These are phyloP conservation scores for Cryptoprocta ferox DNA, from an alignment of 2,797 vertebrate genomes.

Conservation along the genomic window DNA sequence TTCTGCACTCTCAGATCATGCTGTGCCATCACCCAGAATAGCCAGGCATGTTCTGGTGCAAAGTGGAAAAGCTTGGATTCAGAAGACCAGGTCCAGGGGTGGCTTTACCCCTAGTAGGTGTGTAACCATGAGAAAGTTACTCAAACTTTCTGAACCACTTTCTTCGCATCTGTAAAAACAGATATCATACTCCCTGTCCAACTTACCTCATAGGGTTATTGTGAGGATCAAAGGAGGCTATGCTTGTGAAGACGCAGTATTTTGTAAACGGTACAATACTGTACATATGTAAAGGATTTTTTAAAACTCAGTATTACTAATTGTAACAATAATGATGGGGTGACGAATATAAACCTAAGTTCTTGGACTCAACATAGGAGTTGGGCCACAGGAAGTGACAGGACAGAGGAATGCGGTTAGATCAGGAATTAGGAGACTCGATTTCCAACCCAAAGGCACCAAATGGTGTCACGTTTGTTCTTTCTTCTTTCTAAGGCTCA, in stretches of 20 bases:
- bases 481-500: background rate
- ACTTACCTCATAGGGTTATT: conserved; percentile 58
- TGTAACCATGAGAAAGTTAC: conserved; percentile 4
- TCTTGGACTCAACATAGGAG: background rate
- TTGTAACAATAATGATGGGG: conserved; percentile 42
- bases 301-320: conserved; percentile 35
- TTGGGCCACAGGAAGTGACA: conserved; percentile 10
- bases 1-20: background rate
- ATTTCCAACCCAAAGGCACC: background rate
- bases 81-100: background rate
- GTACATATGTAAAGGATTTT: conserved; percentile 65
- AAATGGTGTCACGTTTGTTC: background rate
- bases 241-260: background rate
- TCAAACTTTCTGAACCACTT: background rate
- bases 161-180: conserved; percentile 67
- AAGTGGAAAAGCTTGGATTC: background rate
- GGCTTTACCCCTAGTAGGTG: background rate
- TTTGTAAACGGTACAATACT: conserved; percentile 54
- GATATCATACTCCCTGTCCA: conserved; percentile 22
- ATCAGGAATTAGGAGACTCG: background rate
- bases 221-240: conserved; percentile 66
- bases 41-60: no score
- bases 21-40: background rate
- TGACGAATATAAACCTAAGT: background rate
- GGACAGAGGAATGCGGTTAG: background rate